Evolutionary conservation across 2,113 vertebrate genomes (phyloP).

Genomic region (Cinclus mexicanus): DNA sequence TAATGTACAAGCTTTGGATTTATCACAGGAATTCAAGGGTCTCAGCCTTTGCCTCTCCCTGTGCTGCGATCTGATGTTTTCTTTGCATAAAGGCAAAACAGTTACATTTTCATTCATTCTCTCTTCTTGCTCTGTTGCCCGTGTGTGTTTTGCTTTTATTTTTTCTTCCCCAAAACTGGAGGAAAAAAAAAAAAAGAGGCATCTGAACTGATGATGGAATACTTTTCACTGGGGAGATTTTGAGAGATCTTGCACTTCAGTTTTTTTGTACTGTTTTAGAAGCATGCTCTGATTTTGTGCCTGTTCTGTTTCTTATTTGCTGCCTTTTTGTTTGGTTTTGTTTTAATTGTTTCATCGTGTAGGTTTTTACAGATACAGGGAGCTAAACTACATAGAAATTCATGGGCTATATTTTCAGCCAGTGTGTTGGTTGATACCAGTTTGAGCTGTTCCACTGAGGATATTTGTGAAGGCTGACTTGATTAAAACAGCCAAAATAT

Average conservation of each 20-base stretch:
- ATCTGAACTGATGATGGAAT: background rate
- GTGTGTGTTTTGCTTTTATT: background rate
- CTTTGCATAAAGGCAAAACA: conserved; percentile 36
- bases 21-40: conserved; percentile 60
- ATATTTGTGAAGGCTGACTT: background rate
- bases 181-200: background rate
- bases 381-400: background rate
- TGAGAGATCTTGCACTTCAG: background rate
- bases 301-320: background rate
- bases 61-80: conserved; percentile 20
- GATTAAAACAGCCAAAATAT: background rate
- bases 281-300: background rate
- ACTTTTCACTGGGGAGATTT: background rate
- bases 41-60: conserved; percentile 57
- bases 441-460: background rate
- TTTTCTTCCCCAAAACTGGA: background rate
- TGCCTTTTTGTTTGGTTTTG: background rate
- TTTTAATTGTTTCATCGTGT: background rate
- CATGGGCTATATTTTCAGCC: background rate
- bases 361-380: background rate
- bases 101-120: conserved; percentile 1
- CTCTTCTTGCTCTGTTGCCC: background rate
- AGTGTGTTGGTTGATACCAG: background rate
- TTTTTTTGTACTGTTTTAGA: background rate
- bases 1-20: conserved; percentile 66